Evolutionary conservation across 2,797 vertebrate species (phyloP).

Genomic region (Falco cherrug): DNA sequence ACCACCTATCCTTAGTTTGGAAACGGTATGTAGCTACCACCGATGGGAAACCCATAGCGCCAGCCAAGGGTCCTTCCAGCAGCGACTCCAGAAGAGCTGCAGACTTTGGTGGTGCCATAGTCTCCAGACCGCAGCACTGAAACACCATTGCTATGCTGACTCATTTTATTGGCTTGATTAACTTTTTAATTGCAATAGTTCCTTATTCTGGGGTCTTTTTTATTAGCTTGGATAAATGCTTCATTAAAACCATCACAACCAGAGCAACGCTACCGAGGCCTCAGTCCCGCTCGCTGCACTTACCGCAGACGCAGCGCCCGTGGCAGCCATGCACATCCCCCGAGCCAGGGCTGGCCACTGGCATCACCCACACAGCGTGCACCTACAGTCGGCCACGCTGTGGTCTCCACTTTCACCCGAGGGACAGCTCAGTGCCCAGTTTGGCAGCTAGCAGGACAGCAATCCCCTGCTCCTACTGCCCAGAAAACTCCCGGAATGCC

Average conservation of each 20-base stretch:
- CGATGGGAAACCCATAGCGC: fast-evolving
- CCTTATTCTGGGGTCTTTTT: not conserved
- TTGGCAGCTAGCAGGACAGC: not conserved
- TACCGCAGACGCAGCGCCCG: not conserved
- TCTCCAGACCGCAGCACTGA: not conserved
- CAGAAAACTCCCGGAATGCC: not conserved
- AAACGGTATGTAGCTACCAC: not conserved
- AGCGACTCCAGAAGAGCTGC: not conserved
- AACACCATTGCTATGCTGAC: not conserved
- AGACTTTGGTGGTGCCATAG: not conserved
- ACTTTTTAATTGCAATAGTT: not conserved
- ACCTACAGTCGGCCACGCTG: fast-evolving
- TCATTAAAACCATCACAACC: not conserved
- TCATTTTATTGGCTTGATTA: not conserved
- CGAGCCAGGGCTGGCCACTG: fast-evolving
- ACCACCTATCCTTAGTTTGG: not conserved
- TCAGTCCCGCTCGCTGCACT: not conserved
- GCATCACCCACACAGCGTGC: not conserved
- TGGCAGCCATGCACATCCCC: fast-evolving
- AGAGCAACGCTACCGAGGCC: not conserved
- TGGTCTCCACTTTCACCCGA: not conserved
- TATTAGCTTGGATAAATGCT: not conserved
- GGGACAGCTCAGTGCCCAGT: not conserved
- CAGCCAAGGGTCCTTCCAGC: not conserved
- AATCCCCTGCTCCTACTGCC: not conserved